Evolutionary conservation across 2,797 vertebrate genomes (phyloP), one percentile per base, ranked within the genome.

Genomic region (Ptychadena robeensis): DNA sequence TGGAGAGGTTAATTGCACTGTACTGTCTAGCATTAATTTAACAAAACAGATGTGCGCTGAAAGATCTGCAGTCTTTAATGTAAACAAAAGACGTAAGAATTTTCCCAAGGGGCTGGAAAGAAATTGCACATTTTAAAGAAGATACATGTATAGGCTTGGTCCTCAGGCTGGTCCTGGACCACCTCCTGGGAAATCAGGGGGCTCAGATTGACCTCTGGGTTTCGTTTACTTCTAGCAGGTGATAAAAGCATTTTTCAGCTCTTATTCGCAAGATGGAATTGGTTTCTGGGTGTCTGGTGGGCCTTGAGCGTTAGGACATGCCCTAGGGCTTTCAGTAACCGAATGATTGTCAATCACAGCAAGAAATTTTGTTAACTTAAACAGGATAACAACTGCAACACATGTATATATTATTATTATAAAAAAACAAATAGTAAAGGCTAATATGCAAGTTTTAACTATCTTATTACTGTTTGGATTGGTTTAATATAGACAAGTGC

Each of bases 201-300:
- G 75, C 61, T 32, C 27, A 22, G 48, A 61, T 22, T 73, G 75
- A 67, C 37, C 68, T 79, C 15, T 9, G 25, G 11, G 57, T 79
- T 66, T 67, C 15, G 27, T 77, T 65, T 72, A 78, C 31, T 30
- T 83, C 53, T 72, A 72, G 38, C 14, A 76, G 65, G 65, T 82
- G 80, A 61, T 31, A 82, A 77, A 77, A 77, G 81, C 57, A 70
- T 40, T 70, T 77, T 66, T 82, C 81, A 77, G 73, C 66, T 40
- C 48, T 48, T 18, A 22, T 82, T 76, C 53, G 59, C 35, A 61
- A 32, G 64, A 65, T 82, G 32, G 53, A 82, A 76, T 82, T 63
- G 30, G 48, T 68, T 68, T 78, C 27, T 27, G 30, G 35, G 53
- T 32, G 38, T 79, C 30, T 69, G 70, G 75, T 53, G 35, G 30